Evolutionary conservation across 2,888 invertebrate genomes (phyloP), one percentile per base, ranked within the genome.

Genomic region (Boloria euphrosyne): DNA sequence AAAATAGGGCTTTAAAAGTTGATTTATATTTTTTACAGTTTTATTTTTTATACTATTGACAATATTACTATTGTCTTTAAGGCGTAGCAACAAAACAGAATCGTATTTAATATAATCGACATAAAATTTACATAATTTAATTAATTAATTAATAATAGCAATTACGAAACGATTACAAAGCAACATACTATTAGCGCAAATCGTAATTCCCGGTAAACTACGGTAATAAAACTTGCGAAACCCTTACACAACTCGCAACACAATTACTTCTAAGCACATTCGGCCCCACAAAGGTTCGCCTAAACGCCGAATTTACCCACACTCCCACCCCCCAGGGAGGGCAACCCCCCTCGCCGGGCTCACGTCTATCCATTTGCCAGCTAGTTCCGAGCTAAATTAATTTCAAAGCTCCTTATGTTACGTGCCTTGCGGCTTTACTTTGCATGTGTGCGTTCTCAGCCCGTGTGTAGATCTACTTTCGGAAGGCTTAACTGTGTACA

Each of bases 341-440:
- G 75, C 71, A 75, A 75, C 73, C 77, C 81, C 87, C 81, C 76
- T 74, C 75, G 74, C 79, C 78, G 79, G 81, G 85, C 90, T 89
- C 91, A 91, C 92, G 92, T 92, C 92, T 92, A 92, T 92, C 92
- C 92, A 92, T 92, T 92, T 92, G 91, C 92, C 89, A 91, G 92
- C 92, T 92, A 92, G 92, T 92, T 92, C 92, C 90, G 87, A 89
- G 91, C 92, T 92, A 92, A 92, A 92, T 92, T 92, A 92, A 92
- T 92, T 92, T 92, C 91, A 89, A 92, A 92, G 92, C 92, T 91
- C 91, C 92, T 92, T 92, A 92, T 90, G 92, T 90, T 92, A 90
- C 92, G 92, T 91, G 90, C 92, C 91, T 90, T 92, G 91, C 89
- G 92, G 92, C 90, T 91, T 91, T 89, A 78, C 76, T 78, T 65